Base-by-base conservation (phyloP, 2,888 invertebrate genomes). In the Standfussiana lucernea region DNA sequence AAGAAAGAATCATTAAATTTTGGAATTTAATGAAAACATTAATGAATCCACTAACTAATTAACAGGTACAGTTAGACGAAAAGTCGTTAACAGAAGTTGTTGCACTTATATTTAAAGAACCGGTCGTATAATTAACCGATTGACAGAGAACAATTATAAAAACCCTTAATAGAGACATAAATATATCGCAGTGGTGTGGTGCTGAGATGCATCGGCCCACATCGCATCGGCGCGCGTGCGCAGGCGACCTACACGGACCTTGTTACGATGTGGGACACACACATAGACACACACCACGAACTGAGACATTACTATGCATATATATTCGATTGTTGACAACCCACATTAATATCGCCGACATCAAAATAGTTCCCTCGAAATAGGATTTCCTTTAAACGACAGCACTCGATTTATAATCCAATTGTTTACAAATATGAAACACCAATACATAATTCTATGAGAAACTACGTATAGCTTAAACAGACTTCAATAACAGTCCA, bases 161-260 rank as follows among this genome's bases (percentile, higher is more conserved):
- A 77, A 86, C 80, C 61, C 79, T 86, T 82, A 80, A 61, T 68
- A 59, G 61, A 78, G 72, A 80, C 80, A 88, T 86, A 79, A 82
- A 80, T 82, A 76, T 82, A 79, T 75, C 74, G 64, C 59, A 66
- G 74, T 77, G 61, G 74, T 77, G 61, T 53, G 74, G 65, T 81
- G 74, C 62, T 68, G 74, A 84, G 89, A 87, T 87, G 88, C 88
- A 84, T 78, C 89, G 91, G 88, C 90, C 90, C 89, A 92, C 91
- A 91, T 92, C 75, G 15, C 74, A n/a, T 56, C 77, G 72, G 82
- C 78, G 78, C 76, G 78, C 79, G n/a, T n/a, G 86, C 88, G 84
- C 80, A 74, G 50, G 80, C 92, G 92, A 93, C 93, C 93, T 91
- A 94, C 92, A 94, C 94, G 93, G 94, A 94, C 93, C 90, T 94